Base-by-base conservation (phyloP, 2,113 vertebrate genomes). In the Peromyscus polionotus region DNA sequence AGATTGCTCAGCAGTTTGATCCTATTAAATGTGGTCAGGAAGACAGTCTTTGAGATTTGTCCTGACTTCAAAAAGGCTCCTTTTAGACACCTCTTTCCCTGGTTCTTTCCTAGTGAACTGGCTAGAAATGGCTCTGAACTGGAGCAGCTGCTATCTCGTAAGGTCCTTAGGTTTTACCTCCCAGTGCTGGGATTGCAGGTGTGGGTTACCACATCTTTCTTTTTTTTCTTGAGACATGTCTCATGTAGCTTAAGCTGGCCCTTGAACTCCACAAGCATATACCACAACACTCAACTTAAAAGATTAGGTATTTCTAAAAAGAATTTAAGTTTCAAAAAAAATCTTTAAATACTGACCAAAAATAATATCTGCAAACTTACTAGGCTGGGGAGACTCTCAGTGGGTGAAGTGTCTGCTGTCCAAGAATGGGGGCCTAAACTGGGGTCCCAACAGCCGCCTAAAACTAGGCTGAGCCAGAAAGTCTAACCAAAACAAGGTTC, bases 241-340 rank as follows among this genome's bases (percentile, higher is more conserved):
- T 57, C 51, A 59, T 59, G 31, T 11, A n/a, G 33, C 79, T 31
- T 36, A 20, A 33, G 33, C 17, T 81, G 51, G 31, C 48, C 79
- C 17, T 81, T 13, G 51, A 80, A 57, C 1, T 77, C 79, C 42
- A 63, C 6, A 84, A 63, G 57, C 12, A 42, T 42, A 28, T 28
- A 59, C 24, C 24, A 84, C n/a, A 16, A 42, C n/a, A 63, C 11
- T 59, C 11, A 57, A 57, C 33, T 5, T 54, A 79, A 57, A 79
- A 57, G 28, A 84, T 33, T 59, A 63, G 63, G 63, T 28, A 88
- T 88, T 54, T 94, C 73, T 22, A 70, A 95, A 77, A 70, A 75
- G 7, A 88, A 72, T 68, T 91, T 95, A 77, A 85, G 79, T 77
- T 67, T 93, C 87, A 61, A 76, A 39, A 73, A 72, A 20, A 19